phyloP scores from a whole-genome alignment of 2,113 vertebrate genomes.

The Plestiodon gilberti region DNA sequence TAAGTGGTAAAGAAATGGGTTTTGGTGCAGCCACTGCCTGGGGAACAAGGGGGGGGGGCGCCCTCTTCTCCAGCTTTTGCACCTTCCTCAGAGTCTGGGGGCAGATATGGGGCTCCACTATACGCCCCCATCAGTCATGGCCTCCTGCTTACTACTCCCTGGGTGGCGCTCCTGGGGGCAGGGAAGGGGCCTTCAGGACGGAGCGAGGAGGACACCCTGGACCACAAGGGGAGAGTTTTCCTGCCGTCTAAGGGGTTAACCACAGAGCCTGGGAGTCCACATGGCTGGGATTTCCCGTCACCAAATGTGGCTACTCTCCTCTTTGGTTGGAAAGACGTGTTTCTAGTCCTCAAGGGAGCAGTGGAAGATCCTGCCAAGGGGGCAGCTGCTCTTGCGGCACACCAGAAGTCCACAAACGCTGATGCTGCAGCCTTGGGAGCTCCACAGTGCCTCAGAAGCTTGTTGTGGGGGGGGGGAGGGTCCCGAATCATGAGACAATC shows the following conservation, averaged over 20 bases:
- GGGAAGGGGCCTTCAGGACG: no score
- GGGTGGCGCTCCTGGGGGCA: background rate
- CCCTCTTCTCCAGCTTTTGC: no score
- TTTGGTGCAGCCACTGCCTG: background rate
- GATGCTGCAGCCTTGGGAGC: background rate
- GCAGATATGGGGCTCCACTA: background rate
- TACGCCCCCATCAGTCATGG: background rate
- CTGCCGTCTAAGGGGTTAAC: background rate
- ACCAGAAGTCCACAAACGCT: no score
- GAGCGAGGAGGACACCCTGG: background rate
- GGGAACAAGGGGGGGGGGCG: background rate
- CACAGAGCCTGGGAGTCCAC: background rate
- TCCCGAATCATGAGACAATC: no score
- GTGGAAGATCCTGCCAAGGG: background rate
- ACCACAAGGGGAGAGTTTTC: background rate
- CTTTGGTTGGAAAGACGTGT: background rate
- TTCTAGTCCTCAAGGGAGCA: background rate
- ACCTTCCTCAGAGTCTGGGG: background rate
- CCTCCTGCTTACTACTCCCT: background rate
- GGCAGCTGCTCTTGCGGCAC: no score
- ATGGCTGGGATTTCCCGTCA: background rate
- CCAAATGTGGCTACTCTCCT: background rate
- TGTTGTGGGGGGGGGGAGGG: no score
- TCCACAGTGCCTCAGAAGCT: background rate
- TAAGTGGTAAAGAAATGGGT: background rate